Percentiles rank a stretch among this genome's conserved stretches.
Conservation (phyloP, 2,888 invertebrate genomes). For the Diaprepes abbreviatus region DNA sequence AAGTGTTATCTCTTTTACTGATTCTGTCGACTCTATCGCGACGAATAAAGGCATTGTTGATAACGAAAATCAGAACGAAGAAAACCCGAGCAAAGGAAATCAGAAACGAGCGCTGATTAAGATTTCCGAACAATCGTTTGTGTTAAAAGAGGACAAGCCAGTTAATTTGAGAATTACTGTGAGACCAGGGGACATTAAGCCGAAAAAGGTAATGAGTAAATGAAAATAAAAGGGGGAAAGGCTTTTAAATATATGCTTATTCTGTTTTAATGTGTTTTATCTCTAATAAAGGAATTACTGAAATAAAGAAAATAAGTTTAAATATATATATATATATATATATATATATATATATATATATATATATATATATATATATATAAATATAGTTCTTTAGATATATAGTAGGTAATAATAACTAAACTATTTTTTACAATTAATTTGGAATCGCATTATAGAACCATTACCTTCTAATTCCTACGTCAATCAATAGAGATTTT, state of each 20-base stretch:
- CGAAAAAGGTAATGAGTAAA: constrained; percentile 56
- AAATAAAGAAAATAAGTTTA: too few relatives aligned
- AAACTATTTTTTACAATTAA: too few relatives aligned
- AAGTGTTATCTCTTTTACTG: constrained; percentile 41
- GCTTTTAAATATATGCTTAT: neutral
- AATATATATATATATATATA: too few relatives aligned
- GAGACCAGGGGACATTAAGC: constrained; percentile 47
- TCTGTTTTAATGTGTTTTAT: neutral
- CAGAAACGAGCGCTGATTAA: constrained; percentile 52
- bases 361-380: too few relatives aligned
- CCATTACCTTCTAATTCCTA: too few relatives aligned
- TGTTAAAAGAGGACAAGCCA: constrained; percentile 58
- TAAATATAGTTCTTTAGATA: too few relatives aligned
- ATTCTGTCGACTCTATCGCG: constrained; percentile 16
- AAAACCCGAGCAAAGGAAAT: constrained; percentile 9
- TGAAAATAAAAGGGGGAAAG: neutral
- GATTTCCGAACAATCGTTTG: constrained; percentile 62
- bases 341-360: too few relatives aligned
- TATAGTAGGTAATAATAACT: too few relatives aligned
- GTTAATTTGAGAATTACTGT: constrained; percentile 62
- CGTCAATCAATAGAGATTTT: too few relatives aligned
- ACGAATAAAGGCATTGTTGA: constrained; percentile 24
- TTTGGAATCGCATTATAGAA: too few relatives aligned
- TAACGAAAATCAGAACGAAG: neutral
- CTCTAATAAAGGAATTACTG: too few relatives aligned